Percentiles rank a stretch among this genome's conserved stretches.
These are phyloP conservation scores for Burhinus bistriatus DNA, from an alignment of 2,113 vertebrate species.

Conservation along the genomic window DNA sequence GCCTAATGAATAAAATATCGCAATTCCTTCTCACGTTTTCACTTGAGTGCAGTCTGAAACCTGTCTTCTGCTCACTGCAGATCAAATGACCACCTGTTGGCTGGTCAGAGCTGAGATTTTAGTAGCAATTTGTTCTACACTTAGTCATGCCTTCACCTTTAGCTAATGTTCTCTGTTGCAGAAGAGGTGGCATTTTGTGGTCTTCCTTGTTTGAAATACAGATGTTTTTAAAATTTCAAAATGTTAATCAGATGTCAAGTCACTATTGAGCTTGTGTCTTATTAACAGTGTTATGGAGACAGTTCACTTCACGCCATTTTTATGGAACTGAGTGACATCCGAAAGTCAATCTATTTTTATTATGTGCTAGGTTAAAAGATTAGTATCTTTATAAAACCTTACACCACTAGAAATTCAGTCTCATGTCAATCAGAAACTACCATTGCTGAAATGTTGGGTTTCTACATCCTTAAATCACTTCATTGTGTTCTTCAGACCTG, in stretches of 20 bases:
- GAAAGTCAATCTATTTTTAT: background rate
- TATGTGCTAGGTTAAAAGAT: background rate
- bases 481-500: background rate
- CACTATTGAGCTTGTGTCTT: background rate
- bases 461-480: background rate
- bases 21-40: background rate
- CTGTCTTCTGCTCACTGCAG: background rate
- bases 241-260: background rate
- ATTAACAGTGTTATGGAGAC: background rate
- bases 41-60: background rate
- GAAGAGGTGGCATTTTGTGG: conserved; percentile 24
- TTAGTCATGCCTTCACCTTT: background rate
- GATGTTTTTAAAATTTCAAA: background rate
- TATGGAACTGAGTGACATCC: background rate
- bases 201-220: background rate
- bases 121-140: background rate
- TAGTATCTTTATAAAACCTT: background rate
- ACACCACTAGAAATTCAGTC: background rate
- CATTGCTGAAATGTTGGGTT: background rate
- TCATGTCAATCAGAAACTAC: background rate
- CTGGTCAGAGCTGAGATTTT: background rate
- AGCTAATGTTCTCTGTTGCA: background rate
- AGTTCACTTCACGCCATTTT: background rate
- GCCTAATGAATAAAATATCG: background rate
- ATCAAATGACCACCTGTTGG: background rate